Percentiles rank a stretch among this genome's conserved stretches.
These are phyloP conservation scores for Gymnobelideus leadbeateri DNA, from an alignment of 2,113 vertebrate species.

Conservation along the genomic window DNA sequence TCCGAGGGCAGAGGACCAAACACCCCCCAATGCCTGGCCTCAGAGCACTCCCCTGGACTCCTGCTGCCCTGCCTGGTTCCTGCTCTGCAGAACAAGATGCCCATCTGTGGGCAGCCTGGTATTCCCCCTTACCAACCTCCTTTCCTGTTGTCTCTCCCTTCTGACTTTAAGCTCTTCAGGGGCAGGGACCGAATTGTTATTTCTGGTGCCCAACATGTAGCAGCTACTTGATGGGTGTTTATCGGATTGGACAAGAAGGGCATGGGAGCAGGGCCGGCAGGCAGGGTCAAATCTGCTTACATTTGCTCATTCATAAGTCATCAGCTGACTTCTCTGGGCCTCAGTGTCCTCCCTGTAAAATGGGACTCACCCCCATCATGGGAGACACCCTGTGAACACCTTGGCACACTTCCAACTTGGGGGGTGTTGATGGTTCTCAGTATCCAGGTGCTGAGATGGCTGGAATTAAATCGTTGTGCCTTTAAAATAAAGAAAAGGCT, in stretches of 20 bases:
- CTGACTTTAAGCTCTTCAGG: neutral
- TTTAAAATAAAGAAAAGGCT: slow-evolving; percentile 68
- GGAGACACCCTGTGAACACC: neutral
- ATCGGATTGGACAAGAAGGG: neutral
- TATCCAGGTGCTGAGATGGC: slow-evolving; percentile 59
- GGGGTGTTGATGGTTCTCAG: slow-evolving; percentile 13
- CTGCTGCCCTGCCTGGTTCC: neutral
- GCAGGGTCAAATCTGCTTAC: no score
- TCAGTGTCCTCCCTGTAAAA: neutral
- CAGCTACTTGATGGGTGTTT: no score
- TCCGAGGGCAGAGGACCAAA: neutral
- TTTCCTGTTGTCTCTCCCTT: neutral
- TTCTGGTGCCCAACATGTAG: neutral
- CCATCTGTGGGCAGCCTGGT: neutral
- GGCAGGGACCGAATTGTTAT: neutral
- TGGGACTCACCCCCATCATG: neutral
- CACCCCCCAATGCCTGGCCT: neutral
- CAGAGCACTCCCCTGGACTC: neutral
- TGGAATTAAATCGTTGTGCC: slow-evolving; percentile 64
- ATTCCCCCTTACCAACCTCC: neutral
- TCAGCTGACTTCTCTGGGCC: neutral
- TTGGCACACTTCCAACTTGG: neutral
- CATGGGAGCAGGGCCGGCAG: neutral
- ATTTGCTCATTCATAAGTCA: neutral
- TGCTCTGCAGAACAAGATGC: neutral